Evolutionary conservation across 2,888 invertebrate genomes (phyloP), one percentile per base, ranked within the genome.

Genomic region (Anarsia innoxiella): DNA sequence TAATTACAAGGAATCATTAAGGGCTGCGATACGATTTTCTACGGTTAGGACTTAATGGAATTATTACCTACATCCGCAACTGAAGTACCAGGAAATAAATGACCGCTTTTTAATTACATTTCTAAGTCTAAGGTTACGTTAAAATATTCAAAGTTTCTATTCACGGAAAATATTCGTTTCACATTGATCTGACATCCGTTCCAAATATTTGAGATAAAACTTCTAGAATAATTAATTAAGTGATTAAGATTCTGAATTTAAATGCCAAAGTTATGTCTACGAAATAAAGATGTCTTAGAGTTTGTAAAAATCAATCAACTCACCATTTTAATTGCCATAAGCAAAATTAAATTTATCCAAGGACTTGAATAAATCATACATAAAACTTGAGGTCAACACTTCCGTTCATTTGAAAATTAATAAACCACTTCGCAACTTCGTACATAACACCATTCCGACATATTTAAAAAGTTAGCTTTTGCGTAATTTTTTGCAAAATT

Each of bases 311-410:
- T 48, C 53, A 52, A 45, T 40, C 35, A 46, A 82, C 84, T 84
- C 51, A 84, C 84, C 83, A 75, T 75, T 62, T 78, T 80, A 75
- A 80, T 76, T 79, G 84, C 83, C 69, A 80, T 70, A 46, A 82
- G 80, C 80, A 83, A 80, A 79, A 77, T 63, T 73, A 80, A 66
- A 65, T 72, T 73, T 73, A 65, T 80, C 83, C 83, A 74, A 74
- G 67, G 69, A 74, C 65, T 82, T 83, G 75, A 79, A 84, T 83
- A 83, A 84, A 82, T 83, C 83, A 84, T 84, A 82, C 83, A 84
- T 84, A 79, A 74, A 84, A 74, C 59, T 74, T 76, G 60, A 70
- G 68, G 60, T 66, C 64, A 66, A 53, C 76, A 71, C 79, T 68
- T 56, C 57, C 69, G 73, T 74, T 72, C 78, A 69, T 78, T 77